A percentile compares a stretch with the other conserved stretches of the same genome.
Evolutionary conservation across 2,113 vertebrate species (phyloP).

Genomic region (Eupsittula cactorum): DNA sequence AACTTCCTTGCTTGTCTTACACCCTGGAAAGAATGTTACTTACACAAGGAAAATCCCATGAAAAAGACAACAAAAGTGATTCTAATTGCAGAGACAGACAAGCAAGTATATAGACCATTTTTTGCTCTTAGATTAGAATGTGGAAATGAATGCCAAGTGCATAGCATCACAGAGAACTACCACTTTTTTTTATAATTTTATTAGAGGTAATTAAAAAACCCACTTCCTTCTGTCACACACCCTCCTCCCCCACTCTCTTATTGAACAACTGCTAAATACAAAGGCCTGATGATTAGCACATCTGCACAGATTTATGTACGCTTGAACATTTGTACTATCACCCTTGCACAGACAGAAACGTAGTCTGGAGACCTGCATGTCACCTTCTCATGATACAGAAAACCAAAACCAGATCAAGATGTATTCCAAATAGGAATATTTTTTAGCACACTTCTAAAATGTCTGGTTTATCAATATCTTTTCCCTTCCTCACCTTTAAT

Average conservation of each 20-base stretch:
- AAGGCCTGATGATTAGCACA: neutral
- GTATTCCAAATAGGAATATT: neutral
- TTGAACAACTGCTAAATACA: neutral
- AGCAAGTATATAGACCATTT: neutral
- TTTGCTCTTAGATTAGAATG: neutral
- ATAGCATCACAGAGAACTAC: neutral
- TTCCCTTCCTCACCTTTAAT: neutral
- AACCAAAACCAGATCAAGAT: neutral
- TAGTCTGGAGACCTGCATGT: neutral
- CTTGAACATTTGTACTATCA: neutral
- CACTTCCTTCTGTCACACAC: neutral
- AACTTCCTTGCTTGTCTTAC: neutral
- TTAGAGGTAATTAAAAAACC: neutral
- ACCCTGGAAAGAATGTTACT: neutral
- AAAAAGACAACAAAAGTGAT: neutral
- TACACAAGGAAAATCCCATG: slow-evolving; percentile 27
- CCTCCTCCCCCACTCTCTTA: neutral
- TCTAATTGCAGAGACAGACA: neutral
- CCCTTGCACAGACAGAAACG: neutral
- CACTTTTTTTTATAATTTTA: neutral
- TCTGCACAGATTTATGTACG: neutral
- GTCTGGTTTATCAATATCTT: neutral
- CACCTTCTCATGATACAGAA: neutral
- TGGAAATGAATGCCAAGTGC: neutral
- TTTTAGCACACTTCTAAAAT: neutral